A percentile compares a stretch with the other conserved stretches of the same genome.
Evolutionary conservation across 1,140 invertebrate species (phyloP).

Genomic region (Drosophila grimshawi): DNA sequence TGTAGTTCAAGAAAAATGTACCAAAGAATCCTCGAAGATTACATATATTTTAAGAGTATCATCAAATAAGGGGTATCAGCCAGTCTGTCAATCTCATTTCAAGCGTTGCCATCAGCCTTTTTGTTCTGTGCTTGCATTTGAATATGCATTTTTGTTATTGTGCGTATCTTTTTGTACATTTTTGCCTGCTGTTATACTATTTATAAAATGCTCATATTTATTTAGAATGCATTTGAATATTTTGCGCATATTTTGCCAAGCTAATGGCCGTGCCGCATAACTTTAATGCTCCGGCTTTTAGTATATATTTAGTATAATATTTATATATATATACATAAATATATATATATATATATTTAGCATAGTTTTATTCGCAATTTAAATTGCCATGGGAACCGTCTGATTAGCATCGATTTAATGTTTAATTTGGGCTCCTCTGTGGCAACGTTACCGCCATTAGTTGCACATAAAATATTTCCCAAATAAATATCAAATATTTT

Average conservation of each 20-base stretch:
- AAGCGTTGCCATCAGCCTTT: neutral
- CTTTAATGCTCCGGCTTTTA: constrained; percentile 78
- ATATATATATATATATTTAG: constrained; percentile 2
- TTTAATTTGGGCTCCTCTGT: constrained; percentile 78
- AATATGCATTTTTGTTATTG: constrained; percentile 26
- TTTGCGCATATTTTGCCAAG: constrained; percentile 64
- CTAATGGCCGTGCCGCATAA: constrained; percentile 52
- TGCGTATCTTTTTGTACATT: constrained; percentile 50
- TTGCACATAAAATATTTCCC: constrained; percentile 50
- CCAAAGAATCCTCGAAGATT: too few species aligned
- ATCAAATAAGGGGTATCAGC: constrained; percentile 4
- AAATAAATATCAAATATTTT: constrained; percentile 9
- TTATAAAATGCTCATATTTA: constrained; percentile 79
- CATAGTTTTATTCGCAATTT: constrained; percentile 29
- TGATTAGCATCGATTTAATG: constrained; percentile 82
- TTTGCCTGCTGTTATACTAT: constrained; percentile 24
- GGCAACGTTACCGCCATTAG: constrained; percentile 49
- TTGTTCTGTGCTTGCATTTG: constrained; percentile 33
- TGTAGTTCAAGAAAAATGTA: too few species aligned
- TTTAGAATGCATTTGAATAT: constrained; percentile 81
- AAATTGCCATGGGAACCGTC: constrained; percentile 68
- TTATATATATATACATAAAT: constrained; percentile 10
- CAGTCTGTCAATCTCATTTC: constrained; percentile 1
- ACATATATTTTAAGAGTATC: too few species aligned
- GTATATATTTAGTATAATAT: constrained; percentile 18